Evolutionary conservation across 2,797 vertebrate species (phyloP).

Genomic region (Denticeps clupeoides): DNA sequence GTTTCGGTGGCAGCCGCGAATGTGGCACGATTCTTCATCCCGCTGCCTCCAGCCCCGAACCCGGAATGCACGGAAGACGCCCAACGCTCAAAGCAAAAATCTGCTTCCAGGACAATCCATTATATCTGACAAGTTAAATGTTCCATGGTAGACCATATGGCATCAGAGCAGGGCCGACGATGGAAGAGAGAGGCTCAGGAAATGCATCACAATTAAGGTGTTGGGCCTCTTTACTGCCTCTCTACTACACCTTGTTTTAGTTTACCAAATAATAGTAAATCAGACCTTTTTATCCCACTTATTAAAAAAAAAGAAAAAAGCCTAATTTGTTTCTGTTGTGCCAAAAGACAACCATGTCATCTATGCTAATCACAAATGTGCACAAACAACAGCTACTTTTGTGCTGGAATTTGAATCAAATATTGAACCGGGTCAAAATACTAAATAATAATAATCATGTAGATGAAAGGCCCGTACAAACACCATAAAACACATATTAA

Average conservation of each 20-base stretch:
- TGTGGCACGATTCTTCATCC: constrained; percentile 74
- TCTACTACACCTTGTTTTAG: constrained; percentile 23
- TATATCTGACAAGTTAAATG: constrained; percentile 99
- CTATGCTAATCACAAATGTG: no score
- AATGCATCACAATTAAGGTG: constrained; percentile 80
- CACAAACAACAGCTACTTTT: no score
- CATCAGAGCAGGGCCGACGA: constrained; percentile 58
- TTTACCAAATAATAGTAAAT: constrained; percentile 15
- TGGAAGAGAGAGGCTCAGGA: constrained; percentile 62
- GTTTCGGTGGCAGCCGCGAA: constrained; percentile 22
- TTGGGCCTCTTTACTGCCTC: constrained; percentile 56
- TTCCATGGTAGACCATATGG: constrained; percentile 97
- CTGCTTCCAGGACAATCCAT: constrained; percentile 98
- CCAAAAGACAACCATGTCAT: neutral
- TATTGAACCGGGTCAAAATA: no score
- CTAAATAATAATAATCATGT: no score
- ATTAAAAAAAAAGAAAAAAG: no score
- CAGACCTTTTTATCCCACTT: no score
- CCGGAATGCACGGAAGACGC: constrained; percentile 58
- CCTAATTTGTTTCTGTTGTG: neutral
- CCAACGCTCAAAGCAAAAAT: constrained; percentile 84
- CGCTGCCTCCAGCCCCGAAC: constrained; percentile 68
- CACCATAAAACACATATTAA: no score
- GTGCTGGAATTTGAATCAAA: no score
- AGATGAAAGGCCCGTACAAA: no score